Evolutionary conservation across 1,140 invertebrate species (phyloP), one percentile per base, ranked within the genome.

Genomic region (Sitobion miscanthi): DNA sequence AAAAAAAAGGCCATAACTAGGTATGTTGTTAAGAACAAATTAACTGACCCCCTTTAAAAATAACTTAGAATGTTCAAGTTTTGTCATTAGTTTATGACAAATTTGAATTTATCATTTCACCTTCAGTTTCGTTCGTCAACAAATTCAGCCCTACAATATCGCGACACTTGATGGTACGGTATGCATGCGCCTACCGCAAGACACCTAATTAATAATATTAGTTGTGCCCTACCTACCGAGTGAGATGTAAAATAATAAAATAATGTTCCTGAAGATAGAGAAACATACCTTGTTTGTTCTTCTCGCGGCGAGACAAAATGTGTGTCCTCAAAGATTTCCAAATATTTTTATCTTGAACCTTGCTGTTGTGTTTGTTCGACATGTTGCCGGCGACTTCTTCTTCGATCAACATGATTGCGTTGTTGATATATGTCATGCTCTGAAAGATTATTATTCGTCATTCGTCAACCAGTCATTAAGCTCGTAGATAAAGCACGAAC

Each of bases 401-500:
- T 52, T 93, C 91, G 49, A 86, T 52, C 77, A 93, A 57, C 91
- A 93, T 93, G 47, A 85, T 54, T 93, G 47, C 3, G 77, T 86
- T 86, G 91, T 85, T 93, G 30, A 54, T 93, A 85, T 85, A 85
- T 57, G 91, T 93, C 91, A 93, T 93, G 35, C 91, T 93, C 90
- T 91, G 38, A n/a, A 42, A 42, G 25, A 90, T 38, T 9, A 82
- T 77, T n/a, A 77, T 77, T 77, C 25, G 25, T 69, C 62, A 69
- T 77, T 77, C 25, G 25, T 69, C 62, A 69, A 17, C 14, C 11
- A n/a, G 30, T 77, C 62, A n/a, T 77, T 69, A 69, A 17, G 62
- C 62, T 17, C 62, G 30, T n/a, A 35, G 62, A 77, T 77, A 77
- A 69, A 77, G 14, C 30, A 69, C 62, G 62, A 69, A 30, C 62